Percentiles rank a stretch among this genome's conserved stretches.
Conservation (phyloP, 2,113 vertebrate species). For the Camarhynchus parvulus region DNA sequence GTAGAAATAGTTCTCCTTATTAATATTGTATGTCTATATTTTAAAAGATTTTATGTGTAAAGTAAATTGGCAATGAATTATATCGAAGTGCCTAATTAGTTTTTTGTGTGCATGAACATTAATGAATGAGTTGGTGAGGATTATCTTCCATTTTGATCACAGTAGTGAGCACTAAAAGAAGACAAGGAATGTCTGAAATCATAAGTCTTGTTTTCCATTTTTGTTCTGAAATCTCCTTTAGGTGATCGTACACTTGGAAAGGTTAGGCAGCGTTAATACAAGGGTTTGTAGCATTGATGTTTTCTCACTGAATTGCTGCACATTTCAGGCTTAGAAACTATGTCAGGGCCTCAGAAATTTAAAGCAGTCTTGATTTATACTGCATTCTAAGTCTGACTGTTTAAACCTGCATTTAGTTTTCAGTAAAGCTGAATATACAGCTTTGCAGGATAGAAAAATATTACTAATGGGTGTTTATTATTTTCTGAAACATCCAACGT, state of each 20-base stretch:
- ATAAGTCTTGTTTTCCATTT: background rate
- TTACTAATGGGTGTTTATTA: background rate
- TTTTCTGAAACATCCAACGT: background rate
- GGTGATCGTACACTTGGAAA: background rate
- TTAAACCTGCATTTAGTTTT: background rate
- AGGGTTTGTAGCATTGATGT: background rate
- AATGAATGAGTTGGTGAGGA: background rate
- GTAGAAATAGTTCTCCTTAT: background rate
- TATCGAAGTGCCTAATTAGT: background rate
- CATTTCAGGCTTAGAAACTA: background rate
- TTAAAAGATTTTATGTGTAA: background rate
- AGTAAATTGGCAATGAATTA: background rate
- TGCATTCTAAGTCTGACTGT: background rate
- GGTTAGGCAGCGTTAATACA: background rate
- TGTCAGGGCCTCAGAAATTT: background rate
- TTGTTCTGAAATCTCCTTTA: background rate
- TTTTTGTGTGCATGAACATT: background rate
- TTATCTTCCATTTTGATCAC: background rate
- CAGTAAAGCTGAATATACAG: background rate
- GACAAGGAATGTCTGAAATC: background rate
- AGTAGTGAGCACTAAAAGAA: background rate
- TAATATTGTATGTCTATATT: background rate
- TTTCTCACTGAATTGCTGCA: background rate
- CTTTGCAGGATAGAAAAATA: background rate
- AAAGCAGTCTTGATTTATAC: background rate